Evolutionary conservation across 2,797 vertebrate genomes (phyloP), one percentile per base, ranked within the genome.

Genomic region (Morus bassanus): DNA sequence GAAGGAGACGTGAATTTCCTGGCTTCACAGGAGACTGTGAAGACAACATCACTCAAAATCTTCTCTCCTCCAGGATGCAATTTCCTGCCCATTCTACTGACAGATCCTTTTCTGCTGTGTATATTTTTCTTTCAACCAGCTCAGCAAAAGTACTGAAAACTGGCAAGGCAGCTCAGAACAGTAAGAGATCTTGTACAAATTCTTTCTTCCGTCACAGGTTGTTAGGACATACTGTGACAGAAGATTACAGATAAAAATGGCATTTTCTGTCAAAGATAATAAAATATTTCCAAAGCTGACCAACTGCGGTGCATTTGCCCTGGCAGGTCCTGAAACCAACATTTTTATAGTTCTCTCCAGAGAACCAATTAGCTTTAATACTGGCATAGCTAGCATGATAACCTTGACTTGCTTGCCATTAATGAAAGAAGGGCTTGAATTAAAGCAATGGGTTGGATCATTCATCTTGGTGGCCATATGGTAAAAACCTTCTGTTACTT

Each of bases 71-170:
- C 80, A 77, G 61, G 61, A 84, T 79, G 57, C 39, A 59, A 85
- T 95, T 91, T 95, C 64, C 83, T 96, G 73, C 41, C n/a, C 1
- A 2, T 81, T 89, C 90, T 56, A 82, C 65, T 75, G 89, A 83
- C 0, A 4, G 88, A 92, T 77, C 72, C 39, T 77, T 89, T 94
- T 85, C 87, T 92, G 73, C 86, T 73, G 27, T 78, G 85, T 94
- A 23, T 96, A 88, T 95, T 95, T 97, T 96, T 93, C 94, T 96
- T 97, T 93, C 64, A 77, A 57, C 59, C 65, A 79, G 76, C 83
- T 97, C 93, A 93, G 89, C 87, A 93, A 57, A 93, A 88, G 31
- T 35, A 80, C 60, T 85, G 93, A 91, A 87, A 91, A 72, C 87
- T 91, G 90, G 85, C 85, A 77, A 87, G 63, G 69, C 88, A 86